These are phyloP conservation scores for Platyura marginata DNA, from an alignment of 1,140 invertebrate species.

Conservation along the genomic window DNA sequence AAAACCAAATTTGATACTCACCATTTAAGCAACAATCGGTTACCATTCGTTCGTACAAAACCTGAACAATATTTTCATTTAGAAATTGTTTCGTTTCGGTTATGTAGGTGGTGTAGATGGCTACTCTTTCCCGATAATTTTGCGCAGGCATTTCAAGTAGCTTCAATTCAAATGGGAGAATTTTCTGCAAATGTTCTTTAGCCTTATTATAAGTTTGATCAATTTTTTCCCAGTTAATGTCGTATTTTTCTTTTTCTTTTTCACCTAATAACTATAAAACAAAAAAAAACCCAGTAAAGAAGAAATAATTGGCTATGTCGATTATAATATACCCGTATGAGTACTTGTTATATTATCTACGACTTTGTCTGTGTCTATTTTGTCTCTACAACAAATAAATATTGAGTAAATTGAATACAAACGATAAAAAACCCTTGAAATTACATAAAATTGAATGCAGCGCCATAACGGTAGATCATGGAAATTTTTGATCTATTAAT, in stretches of 20 bases:
- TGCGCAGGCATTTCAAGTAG: constrained; percentile 11
- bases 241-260: background rate
- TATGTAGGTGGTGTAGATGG: constrained; percentile 9
- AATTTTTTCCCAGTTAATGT: constrained; percentile 6
- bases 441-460: too few relatives aligned
- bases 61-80: constrained; percentile 9
- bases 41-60: constrained; percentile 10
- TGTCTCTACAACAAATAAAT: too few relatives aligned
- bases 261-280: too few relatives aligned
- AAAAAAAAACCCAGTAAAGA: too few relatives aligned
- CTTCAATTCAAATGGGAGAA: constrained; percentile 14
- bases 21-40: constrained; percentile 9
- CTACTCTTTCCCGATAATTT: constrained; percentile 14
- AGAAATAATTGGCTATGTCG: too few relatives aligned
- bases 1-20: background rate
- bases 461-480: too few relatives aligned
- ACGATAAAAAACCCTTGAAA: too few relatives aligned
- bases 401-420: too few relatives aligned
- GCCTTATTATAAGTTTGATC: constrained; percentile 8
- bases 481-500: too few relatives aligned
- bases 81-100: constrained; percentile 6
- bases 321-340: too few relatives aligned
- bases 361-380: too few relatives aligned
- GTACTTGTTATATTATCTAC: too few relatives aligned
- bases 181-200: constrained; percentile 12